Evolutionary conservation across 2,888 invertebrate genomes (phyloP).

Genomic region (Metopia argyrocephala): DNA sequence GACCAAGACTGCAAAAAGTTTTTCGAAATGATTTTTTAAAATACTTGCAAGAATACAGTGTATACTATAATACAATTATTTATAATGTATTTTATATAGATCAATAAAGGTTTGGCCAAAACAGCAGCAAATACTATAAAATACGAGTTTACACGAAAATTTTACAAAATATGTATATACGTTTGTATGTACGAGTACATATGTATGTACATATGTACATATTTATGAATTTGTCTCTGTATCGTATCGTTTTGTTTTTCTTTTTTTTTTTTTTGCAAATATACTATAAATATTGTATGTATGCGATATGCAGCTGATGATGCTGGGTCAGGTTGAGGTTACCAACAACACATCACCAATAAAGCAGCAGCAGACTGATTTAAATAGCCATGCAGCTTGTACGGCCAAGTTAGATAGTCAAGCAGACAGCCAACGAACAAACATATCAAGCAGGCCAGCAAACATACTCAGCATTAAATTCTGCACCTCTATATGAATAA

Average conservation of each 20-base stretch:
- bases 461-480: neutral
- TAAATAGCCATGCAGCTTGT: conserved; percentile 22
- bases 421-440: conserved; percentile 5
- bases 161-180: conserved; percentile 35
- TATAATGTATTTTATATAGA: conserved; percentile 9
- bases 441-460: neutral
- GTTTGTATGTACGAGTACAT: conserved; percentile 1
- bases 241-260: neutral
- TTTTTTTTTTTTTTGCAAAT: neutral
- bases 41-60: neutral
- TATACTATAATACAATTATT: neutral
- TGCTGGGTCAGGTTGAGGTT: conserved; percentile 63
- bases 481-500: conserved; percentile 51
- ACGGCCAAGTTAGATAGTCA: conserved; percentile 24
- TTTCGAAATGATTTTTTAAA: neutral
- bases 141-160: conserved; percentile 47
- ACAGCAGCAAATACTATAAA: conserved; percentile 57
- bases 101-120: conserved; percentile 37
- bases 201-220: conserved; percentile 10
- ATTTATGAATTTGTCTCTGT: neutral
- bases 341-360: conserved; percentile 11
- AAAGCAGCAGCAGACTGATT: neutral
- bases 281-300: conserved; percentile 31
- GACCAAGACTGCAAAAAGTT: neutral
- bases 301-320: conserved; percentile 53